phyloP scores from a whole-genome alignment of 2,797 vertebrate genomes.

The Rhodeus uyekii region DNA sequence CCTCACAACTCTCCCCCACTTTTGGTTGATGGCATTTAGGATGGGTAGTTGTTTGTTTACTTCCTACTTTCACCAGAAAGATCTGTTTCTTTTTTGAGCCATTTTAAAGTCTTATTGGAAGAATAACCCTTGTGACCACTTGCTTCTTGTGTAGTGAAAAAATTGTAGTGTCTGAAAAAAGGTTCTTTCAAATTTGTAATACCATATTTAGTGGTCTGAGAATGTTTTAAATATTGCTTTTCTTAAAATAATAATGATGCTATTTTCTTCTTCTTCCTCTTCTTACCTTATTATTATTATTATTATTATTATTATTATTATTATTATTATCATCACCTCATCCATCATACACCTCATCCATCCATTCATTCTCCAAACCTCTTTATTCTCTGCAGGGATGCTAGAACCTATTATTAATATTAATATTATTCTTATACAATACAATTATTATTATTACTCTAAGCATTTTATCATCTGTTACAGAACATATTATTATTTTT shows the following conservation, averaged over 20 bases:
- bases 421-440: neutral
- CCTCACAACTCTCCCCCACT: slow-evolving; percentile 53
- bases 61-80: slow-evolving; percentile 69
- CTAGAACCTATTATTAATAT: neutral
- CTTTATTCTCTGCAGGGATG: neutral
- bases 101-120: neutral
- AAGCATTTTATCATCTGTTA: neutral
- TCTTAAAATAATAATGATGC: neutral
- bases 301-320: too few relatives aligned
- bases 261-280: too few relatives aligned
- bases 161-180: neutral
- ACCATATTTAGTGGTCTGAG: neutral
- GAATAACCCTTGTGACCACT: neutral
- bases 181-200: neutral
- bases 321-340: too few relatives aligned
- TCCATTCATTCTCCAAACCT: neutral
- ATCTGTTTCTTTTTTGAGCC: slow-evolving; percentile 28
- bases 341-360: too few relatives aligned
- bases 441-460: neutral
- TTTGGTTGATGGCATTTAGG: slow-evolving; percentile 71
- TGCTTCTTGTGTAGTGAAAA: neutral
- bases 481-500: neutral
- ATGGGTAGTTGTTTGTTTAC: slow-evolving; percentile 71
- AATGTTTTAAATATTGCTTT: neutral
- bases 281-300: neutral